Conservation (phyloP, 2,888 invertebrate genomes). For the Callinectes sapidus region DNA sequence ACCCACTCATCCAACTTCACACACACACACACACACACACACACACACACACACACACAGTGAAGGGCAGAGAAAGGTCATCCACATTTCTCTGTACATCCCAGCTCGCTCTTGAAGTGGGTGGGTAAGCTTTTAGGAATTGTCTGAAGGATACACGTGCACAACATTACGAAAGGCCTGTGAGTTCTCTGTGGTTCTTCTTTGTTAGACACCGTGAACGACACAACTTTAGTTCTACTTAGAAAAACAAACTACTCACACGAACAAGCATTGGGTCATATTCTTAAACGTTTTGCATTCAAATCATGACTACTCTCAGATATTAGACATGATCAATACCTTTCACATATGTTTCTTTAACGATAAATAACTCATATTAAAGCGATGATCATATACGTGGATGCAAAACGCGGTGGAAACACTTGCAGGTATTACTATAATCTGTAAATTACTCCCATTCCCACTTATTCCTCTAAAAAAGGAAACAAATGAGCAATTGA, state of each 20-base stretch:
- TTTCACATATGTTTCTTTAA: too few relatives aligned
- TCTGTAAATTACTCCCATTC: too few relatives aligned
- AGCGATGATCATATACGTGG: too few relatives aligned
- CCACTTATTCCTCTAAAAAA: too few relatives aligned
- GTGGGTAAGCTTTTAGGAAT: background rate
- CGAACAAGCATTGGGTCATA: background rate
- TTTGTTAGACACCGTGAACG: background rate
- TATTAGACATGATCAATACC: too few relatives aligned
- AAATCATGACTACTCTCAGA: too few relatives aligned
- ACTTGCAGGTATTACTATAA: too few relatives aligned
- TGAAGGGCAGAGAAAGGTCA: background rate
- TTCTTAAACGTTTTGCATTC: background rate
- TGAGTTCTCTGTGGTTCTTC: background rate
- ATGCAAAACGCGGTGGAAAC: too few relatives aligned
- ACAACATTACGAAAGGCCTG: background rate
- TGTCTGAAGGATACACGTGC: background rate
- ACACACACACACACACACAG: background rate
- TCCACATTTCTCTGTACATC: background rate
- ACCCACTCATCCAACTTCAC: background rate
- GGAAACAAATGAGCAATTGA: too few relatives aligned
- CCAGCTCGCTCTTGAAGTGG: background rate
- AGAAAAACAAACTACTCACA: too few relatives aligned
- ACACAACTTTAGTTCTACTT: too few relatives aligned
- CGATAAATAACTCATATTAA: too few relatives aligned
- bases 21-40: background rate